A percentile compares a stretch with the other conserved stretches of the same genome.
These are phyloP conservation scores for Hipparchia semele DNA, from an alignment of 2,888 invertebrate species.

Conservation along the genomic window DNA sequence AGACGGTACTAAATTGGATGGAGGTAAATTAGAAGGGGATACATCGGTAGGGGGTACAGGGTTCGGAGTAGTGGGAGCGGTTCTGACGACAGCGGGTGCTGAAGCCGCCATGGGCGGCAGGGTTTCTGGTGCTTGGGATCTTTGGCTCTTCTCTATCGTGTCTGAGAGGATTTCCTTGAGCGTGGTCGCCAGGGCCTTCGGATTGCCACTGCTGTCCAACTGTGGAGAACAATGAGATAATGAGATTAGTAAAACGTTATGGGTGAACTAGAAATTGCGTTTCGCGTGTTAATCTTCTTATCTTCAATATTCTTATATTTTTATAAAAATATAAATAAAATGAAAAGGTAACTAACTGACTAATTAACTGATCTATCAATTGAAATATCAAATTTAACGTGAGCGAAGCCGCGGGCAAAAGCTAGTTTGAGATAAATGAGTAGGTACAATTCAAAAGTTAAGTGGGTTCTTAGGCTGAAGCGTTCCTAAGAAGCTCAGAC, in stretches of 20 bases:
- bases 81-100: slow-evolving; percentile 37
- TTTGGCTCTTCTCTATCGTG: slow-evolving; percentile 61
- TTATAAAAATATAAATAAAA: too few relatives aligned
- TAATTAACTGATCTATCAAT: too few relatives aligned
- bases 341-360: too few relatives aligned
- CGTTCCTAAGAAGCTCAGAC: too few relatives aligned
- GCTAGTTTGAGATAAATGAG: too few relatives aligned
- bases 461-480: too few relatives aligned
- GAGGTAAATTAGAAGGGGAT: not conserved
- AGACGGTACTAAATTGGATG: not conserved
- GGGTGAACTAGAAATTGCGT: too few relatives aligned
- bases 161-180: slow-evolving; percentile 73
- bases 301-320: too few relatives aligned
- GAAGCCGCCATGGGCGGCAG: slow-evolving; percentile 39
- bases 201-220: slow-evolving; percentile 73
- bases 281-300: too few relatives aligned
- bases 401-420: too few relatives aligned
- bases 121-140: slow-evolving; percentile 40
- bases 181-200: slow-evolving; percentile 66
- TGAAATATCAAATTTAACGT: too few relatives aligned
- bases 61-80: slow-evolving; percentile 15
- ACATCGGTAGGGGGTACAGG: not conserved
- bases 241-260: not conserved
- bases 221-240: slow-evolving; percentile 41
- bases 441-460: too few relatives aligned